Percentiles rank a stretch among this genome's conserved stretches.
Conservation (phyloP, 2,888 invertebrate genomes). For the Synergus gifuensis region DNA sequence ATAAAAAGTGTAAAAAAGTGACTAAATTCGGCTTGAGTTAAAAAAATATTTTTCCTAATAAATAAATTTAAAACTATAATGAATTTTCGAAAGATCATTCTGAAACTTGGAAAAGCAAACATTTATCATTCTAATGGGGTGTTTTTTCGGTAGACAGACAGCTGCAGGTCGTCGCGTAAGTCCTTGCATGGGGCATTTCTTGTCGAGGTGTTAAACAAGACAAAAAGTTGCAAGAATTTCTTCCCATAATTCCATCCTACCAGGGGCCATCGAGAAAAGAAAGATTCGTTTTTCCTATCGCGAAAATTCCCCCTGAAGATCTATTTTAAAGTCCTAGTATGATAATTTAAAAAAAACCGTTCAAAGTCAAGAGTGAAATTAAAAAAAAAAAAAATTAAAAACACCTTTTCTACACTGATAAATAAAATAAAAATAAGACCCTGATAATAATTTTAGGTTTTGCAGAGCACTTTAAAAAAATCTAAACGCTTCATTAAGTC, state of each 20-base stretch:
- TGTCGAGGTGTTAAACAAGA: constrained; percentile 30
- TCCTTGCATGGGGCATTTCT: constrained; percentile 39
- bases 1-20: too few relatives aligned
- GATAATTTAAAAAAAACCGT: not conserved
- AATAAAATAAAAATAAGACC: too few relatives aligned
- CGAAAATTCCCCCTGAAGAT: constrained; percentile 1
- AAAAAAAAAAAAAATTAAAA: too few relatives aligned
- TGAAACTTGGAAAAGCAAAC: not conserved
- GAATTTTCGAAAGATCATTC: not conserved
- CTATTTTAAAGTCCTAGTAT: not conserved
- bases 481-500: too few relatives aligned
- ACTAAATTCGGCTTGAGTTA: not conserved
- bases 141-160: constrained; percentile 19
- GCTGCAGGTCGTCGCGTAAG: constrained; percentile 11
- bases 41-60: not conserved
- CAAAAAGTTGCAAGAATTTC: constrained; percentile 31
- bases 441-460: too few relatives aligned
- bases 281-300: constrained; percentile 8
- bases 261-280: constrained; percentile 1
- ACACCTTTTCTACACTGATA: too few relatives aligned
- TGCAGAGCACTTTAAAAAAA: too few relatives aligned
- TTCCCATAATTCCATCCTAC: constrained; percentile 27
- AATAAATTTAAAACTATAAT: not conserved
- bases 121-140: constrained; percentile 26
- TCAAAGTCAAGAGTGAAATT: not conserved